Evolutionary conservation across 2,113 vertebrate genomes (phyloP).

Genomic region (Thamnophis sirtalis): DNA sequence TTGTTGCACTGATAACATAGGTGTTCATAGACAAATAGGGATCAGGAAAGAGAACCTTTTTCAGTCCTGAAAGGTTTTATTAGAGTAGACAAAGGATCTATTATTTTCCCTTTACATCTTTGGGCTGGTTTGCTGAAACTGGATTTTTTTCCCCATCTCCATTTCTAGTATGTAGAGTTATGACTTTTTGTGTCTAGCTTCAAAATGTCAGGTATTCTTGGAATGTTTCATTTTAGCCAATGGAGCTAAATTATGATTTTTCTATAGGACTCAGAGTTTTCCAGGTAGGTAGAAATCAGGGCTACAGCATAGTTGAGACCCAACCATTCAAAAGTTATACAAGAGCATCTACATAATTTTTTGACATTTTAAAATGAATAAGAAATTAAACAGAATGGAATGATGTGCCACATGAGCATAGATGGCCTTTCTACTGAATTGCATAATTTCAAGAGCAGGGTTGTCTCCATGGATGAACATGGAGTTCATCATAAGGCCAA

Average conservation of each 20-base stretch:
- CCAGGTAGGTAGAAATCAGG: not conserved
- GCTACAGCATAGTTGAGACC: not conserved
- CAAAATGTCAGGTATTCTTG: not conserved
- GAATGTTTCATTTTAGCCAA: not conserved
- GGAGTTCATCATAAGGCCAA: not conserved
- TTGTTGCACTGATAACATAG: not conserved
- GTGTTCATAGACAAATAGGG: not conserved
- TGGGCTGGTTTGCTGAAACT: not conserved
- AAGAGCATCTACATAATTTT: not conserved
- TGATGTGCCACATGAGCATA: not conserved
- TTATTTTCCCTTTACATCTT: no score
- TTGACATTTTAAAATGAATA: not conserved
- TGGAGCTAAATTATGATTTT: not conserved
- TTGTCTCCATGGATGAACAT: not conserved
- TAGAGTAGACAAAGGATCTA: not conserved
- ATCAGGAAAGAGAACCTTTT: not conserved
- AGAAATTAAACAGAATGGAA: not conserved
- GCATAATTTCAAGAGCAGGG: not conserved
- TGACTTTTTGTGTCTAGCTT: not conserved
- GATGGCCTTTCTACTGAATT: not conserved
- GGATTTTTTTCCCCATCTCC: not conserved
- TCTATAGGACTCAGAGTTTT: not conserved
- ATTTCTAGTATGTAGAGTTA: not conserved
- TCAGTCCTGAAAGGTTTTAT: not conserved
- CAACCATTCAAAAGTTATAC: not conserved